Base-by-base conservation (phyloP, 2,888 invertebrate genomes). In the Pterostichus niger region DNA sequence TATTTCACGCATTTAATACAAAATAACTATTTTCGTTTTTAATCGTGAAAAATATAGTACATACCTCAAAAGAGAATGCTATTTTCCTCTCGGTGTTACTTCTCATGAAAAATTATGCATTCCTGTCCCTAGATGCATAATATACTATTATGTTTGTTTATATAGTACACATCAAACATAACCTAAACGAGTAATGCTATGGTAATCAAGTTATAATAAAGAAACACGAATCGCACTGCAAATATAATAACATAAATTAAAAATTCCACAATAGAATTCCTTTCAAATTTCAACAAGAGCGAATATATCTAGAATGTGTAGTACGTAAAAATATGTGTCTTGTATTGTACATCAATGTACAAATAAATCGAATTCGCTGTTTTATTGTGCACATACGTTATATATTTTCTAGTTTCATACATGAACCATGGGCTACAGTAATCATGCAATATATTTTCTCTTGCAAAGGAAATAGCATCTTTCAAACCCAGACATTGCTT, bases 381-480 rank as follows among this genome's bases (percentile, higher is more conserved):
- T 75, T 75, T 75, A 75, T 59, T 77, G 77, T 59, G 17, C 56
- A 56, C 10, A 44, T 33, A 17, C 44, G 54, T 76, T 76, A 54
- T 81, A 56, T 71, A 81, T 81, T 81, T 73, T 80, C 49, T 76
- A 76, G 52, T 76, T 76, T 76, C 54, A 52, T 54, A 54, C 44
- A 77, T 44, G 59, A 59, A 46, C 56, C 54, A 68, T 54, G 56
- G 56, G 71, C 71, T 81, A 54, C 17, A 35, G 71, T 71, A 81
- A 81, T 81, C 81, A 81, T 73, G 54, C 56, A 68, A 81, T 71
- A 81, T 73, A 81, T 81, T 68, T 81, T 61, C 61, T 46, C 17
- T 71, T 52, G 68, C 54, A 13, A 68, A 61, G 24, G 75, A 75
- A 44, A 52, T 52, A 31, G 75, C 17, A 71, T 81, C 71, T 40